Conservation (phyloP, 2,888 invertebrate genomes). For the Poecilus cupreus region DNA sequence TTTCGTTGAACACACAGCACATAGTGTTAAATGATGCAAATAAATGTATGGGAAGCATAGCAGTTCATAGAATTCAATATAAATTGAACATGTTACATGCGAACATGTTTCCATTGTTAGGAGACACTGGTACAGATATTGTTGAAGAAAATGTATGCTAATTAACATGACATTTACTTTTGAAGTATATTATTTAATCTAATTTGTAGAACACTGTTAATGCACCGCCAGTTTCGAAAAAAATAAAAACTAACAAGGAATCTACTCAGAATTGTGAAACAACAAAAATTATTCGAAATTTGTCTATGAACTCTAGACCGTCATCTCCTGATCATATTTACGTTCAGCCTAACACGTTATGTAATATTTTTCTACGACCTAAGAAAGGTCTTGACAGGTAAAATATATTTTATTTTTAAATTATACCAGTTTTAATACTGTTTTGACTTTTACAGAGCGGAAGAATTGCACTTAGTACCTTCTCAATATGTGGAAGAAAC, state of each 20-base stretch:
- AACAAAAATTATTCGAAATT: conserved; percentile 61
- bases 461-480: conserved; percentile 78
- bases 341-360: conserved; percentile 73
- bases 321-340: conserved; percentile 53
- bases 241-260: conserved; percentile 35
- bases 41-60: conserved; percentile 82
- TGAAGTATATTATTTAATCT: not conserved
- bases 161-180: not conserved
- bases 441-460: conserved; percentile 70
- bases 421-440: not conserved
- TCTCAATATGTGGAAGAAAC: conserved; percentile 83
- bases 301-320: conserved; percentile 63
- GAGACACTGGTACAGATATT: conserved; percentile 73
- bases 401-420: not conserved
- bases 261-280: conserved; percentile 22
- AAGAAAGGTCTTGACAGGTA: conserved; percentile 77
- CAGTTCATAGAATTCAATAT: conserved; percentile 87
- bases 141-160: conserved; percentile 8
- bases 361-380: conserved; percentile 78
- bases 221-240: conserved; percentile 28
- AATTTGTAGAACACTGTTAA: not conserved
- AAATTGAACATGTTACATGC: conserved; percentile 86
- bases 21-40: conserved; percentile 84
- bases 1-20: conserved; percentile 82
- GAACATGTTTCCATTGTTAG: conserved; percentile 86